Evolutionary conservation across 1,140 invertebrate species (phyloP).

Genomic region (Hydropsyche tenuis): DNA sequence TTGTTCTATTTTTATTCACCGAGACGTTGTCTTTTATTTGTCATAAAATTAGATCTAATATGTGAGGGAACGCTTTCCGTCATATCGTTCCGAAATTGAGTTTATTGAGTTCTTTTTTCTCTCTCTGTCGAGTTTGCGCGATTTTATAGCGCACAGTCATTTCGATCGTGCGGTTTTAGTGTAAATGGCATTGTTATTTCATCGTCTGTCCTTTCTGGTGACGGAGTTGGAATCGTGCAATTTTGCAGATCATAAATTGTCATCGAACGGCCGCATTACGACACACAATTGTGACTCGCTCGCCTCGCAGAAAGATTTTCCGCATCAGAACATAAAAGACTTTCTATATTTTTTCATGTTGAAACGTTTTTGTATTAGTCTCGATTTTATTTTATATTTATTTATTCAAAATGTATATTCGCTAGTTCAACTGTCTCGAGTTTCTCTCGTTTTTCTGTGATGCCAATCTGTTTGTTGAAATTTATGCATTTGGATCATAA

Average conservation of each 20-base stretch:
- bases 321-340: not conserved
- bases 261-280: slow-evolving; percentile 8
- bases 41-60: slow-evolving; percentile 4
- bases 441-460: no score
- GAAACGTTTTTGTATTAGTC: no score
- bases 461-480: no score
- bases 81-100: no score
- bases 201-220: slow-evolving; percentile 3
- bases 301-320: slow-evolving; percentile 3
- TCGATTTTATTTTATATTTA: no score
- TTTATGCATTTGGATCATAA: no score
- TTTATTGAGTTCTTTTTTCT: no score
- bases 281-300: not conserved
- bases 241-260: slow-evolving; percentile 4
- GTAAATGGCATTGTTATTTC: slow-evolving; percentile 13
- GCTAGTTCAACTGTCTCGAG: no score
- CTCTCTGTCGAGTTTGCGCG: not conserved
- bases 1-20: not conserved
- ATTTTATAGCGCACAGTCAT: not conserved
- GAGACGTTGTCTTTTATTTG: not conserved
- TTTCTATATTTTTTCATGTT: no score
- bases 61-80: no score
- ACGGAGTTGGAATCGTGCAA: slow-evolving; percentile 8
- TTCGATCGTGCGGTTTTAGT: slow-evolving; percentile 24
- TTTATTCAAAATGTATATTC: no score